Conservation (phyloP, 1,140 invertebrate genomes). For the Lithobius niger region DNA sequence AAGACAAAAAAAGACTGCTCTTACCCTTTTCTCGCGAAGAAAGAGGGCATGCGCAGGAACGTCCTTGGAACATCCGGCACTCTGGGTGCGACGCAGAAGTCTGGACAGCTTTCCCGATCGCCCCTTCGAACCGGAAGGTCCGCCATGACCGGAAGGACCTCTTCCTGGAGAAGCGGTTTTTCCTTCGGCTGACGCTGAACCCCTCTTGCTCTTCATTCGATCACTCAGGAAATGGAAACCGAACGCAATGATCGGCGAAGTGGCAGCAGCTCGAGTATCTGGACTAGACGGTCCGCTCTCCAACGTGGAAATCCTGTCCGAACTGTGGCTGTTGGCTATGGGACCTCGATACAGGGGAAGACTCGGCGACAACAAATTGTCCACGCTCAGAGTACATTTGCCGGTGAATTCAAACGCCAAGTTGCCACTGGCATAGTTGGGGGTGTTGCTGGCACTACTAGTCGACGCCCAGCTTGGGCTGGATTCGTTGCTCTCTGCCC, state of each 20-base stretch:
- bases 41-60: slow-evolving; percentile 30
- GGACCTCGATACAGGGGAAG: not conserved
- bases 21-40: slow-evolving; percentile 19
- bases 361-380: slow-evolving; percentile 13
- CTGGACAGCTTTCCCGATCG: slow-evolving; percentile 24
- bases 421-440: slow-evolving; percentile 15
- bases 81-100: slow-evolving; percentile 30
- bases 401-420: slow-evolving; percentile 21
- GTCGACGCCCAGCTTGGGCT: slow-evolving; percentile 19
- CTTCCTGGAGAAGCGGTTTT: not conserved
- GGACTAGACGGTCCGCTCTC: slow-evolving; percentile 6
- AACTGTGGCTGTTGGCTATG: slow-evolving; percentile 6
- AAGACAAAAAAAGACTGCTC: not conserved
- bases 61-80: slow-evolving; percentile 33
- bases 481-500: slow-evolving; percentile 11
- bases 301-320: slow-evolving; percentile 2
- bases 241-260: not conserved
- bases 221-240: slow-evolving; percentile 4
- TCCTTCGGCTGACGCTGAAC: not conserved
- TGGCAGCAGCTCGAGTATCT: not conserved
- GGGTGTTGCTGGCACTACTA: slow-evolving; percentile 18
- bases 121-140: slow-evolving; percentile 3
- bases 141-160: not conserved
- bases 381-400: slow-evolving; percentile 18
- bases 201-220: slow-evolving; percentile 2